These are phyloP conservation scores for Neoascia interrupta DNA, from an alignment of 2,888 invertebrate species.

Conservation along the genomic window DNA sequence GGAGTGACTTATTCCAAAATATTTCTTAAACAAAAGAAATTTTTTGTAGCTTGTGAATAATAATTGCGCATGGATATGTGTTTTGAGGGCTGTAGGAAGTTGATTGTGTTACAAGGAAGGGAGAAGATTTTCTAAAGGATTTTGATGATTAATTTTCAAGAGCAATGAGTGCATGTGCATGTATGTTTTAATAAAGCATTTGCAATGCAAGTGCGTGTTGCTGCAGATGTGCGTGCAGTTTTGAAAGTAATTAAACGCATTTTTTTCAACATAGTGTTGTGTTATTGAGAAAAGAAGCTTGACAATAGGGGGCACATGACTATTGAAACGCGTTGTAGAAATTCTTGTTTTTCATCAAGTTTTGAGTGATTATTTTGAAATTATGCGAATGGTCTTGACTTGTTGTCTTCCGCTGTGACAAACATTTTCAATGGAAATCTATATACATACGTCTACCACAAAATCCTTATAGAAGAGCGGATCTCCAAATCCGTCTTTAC, in stretches of 20 bases:
- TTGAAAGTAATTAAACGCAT: conserved; percentile 30
- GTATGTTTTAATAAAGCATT: conserved; percentile 17
- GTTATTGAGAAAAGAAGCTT: too few species aligned
- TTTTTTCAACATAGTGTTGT: conserved; percentile 8
- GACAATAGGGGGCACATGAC: too few species aligned
- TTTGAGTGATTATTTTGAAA: too few species aligned
- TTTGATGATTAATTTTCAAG: conserved; percentile 48
- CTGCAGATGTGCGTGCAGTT: conserved; percentile 52
- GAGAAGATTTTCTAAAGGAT: conserved; percentile 20
- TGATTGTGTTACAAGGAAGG: conserved; percentile 3
- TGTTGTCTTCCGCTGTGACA: too few species aligned
- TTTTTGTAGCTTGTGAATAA: conserved; percentile 9
- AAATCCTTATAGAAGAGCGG: too few species aligned
- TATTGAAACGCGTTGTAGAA: too few species aligned
- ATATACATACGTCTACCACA: too few species aligned
- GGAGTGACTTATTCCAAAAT: conserved; percentile 30
- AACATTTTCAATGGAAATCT: too few species aligned
- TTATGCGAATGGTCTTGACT: too few species aligned
- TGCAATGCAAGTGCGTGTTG: conserved; percentile 39
- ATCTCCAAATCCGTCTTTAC: too few species aligned
- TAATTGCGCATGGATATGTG: not conserved
- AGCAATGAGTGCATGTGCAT: conserved; percentile 35
- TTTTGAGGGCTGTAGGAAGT: not conserved
- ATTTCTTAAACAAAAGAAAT: conserved; percentile 43
- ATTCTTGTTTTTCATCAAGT: too few species aligned